Conservation (phyloP, 2,113 vertebrate genomes). For the Elanus axillaris region DNA sequence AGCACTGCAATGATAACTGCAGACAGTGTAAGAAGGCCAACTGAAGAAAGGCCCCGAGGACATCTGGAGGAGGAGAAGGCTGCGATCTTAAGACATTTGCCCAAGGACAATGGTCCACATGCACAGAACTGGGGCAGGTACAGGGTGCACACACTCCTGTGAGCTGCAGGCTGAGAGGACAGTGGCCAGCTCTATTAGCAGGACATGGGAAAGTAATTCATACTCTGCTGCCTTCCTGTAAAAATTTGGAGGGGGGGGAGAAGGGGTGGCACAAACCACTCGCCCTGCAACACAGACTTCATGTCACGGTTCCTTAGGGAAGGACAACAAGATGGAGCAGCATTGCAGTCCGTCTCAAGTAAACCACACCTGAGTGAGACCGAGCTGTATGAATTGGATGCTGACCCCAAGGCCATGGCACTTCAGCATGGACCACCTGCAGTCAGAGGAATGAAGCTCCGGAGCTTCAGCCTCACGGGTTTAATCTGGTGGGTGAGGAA, state of each 20-base stretch:
- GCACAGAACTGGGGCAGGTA: not conserved
- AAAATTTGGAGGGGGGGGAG: not conserved
- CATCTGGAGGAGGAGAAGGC: not conserved
- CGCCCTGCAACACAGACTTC: not conserved
- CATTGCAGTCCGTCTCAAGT: not conserved
- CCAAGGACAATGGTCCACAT: rapidly evolving
- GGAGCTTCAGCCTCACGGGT: not conserved
- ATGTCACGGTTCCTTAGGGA: not conserved
- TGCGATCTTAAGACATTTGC: not conserved
- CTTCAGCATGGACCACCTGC: not conserved
- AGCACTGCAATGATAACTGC: rapidly evolving
- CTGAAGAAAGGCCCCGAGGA: not conserved
- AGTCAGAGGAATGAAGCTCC: not conserved
- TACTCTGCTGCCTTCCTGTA: not conserved
- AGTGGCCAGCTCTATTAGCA: not conserved
- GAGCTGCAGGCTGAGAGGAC: too few relatives aligned
- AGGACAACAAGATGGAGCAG: not conserved
- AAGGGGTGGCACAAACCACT: not conserved
- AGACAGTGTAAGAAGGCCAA: not conserved
- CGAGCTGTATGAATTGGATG: rapidly evolving
- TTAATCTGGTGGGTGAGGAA: not conserved
- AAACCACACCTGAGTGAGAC: not conserved
- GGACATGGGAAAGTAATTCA: not conserved
- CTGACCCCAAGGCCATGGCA: not conserved
- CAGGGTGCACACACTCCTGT: rapidly evolving